These are phyloP conservation scores for Peromyscus melanophrys DNA, from an alignment of 2,797 vertebrate genomes.

Conservation along the genomic window DNA sequence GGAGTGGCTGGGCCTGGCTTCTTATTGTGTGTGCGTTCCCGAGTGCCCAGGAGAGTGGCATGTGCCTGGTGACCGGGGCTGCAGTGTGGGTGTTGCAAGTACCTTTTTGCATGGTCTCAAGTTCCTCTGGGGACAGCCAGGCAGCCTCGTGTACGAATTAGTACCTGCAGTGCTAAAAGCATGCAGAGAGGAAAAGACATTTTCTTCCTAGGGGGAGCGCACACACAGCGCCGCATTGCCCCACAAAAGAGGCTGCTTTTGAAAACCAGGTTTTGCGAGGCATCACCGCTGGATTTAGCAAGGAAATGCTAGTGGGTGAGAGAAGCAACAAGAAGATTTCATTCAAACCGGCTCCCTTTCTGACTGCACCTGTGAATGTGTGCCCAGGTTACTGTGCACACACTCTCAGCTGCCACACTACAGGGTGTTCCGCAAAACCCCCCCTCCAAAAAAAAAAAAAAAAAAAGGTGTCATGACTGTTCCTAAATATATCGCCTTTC, in stretches of 20 bases:
- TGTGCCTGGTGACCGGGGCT: not conserved
- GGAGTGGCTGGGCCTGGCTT: conserved; percentile 77
- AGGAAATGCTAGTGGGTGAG: not conserved
- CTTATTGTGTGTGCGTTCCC: conserved; percentile 78
- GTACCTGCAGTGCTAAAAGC: conserved; percentile 78
- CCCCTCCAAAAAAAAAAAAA: too few relatives aligned
- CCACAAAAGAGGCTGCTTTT: conserved; percentile 79
- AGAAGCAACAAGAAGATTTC: conserved; percentile 53
- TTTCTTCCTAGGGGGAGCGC: conserved; percentile 69
- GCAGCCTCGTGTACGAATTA: conserved; percentile 11
- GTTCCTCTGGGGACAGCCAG: conserved; percentile 69
- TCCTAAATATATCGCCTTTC: conserved; percentile 70
- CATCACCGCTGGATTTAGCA: not conserved
- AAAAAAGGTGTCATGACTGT: conserved; percentile 40
- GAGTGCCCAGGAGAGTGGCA: conserved; percentile 23
- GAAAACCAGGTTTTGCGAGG: conserved; percentile 40
- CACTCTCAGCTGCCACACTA: conserved; percentile 50
- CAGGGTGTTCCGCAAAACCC: conserved; percentile 48
- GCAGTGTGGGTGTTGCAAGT: conserved; percentile 37
- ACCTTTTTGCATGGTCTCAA: conserved; percentile 59
- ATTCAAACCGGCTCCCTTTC: not conserved
- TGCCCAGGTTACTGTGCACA: conserved; percentile 50
- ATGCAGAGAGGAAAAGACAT: conserved; percentile 71
- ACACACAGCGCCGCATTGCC: conserved; percentile 24
- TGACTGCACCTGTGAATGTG: conserved; percentile 30